Conservation (phyloP, 1,140 invertebrate genomes). For the Galleria mellonella region DNA sequence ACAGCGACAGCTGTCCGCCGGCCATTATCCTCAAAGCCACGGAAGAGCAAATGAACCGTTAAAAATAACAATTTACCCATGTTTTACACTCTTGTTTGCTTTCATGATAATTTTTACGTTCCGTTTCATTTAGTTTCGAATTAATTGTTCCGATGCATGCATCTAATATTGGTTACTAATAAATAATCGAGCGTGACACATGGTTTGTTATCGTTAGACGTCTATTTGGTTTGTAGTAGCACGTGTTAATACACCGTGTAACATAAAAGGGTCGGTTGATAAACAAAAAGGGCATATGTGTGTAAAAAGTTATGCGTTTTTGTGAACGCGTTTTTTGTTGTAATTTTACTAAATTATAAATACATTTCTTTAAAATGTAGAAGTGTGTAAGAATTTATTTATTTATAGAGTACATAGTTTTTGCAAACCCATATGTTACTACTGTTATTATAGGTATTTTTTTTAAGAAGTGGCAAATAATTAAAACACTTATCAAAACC, state of each 20-base stretch:
- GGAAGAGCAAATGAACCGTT: slow-evolving; percentile 60
- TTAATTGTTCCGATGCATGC: slow-evolving; percentile 25
- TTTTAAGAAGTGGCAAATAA: too few relatives aligned
- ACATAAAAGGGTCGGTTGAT: too few relatives aligned
- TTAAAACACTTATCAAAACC: too few relatives aligned
- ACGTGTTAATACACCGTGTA: slow-evolving; percentile 25
- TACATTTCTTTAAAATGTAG: too few relatives aligned
- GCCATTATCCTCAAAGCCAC: slow-evolving; percentile 41
- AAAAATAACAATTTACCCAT: slow-evolving; percentile 59
- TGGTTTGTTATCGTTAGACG: slow-evolving; percentile 13
- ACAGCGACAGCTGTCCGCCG: slow-evolving; percentile 58
- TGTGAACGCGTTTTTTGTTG: background rate
- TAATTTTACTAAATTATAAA: too few relatives aligned
- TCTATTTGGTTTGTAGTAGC: slow-evolving; percentile 31
- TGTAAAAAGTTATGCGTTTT: too few relatives aligned
- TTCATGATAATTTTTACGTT: slow-evolving; percentile 20
- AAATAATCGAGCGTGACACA: slow-evolving; percentile 29
- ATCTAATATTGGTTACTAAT: slow-evolving; percentile 15
- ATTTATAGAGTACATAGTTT: too few relatives aligned
- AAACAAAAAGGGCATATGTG: too few relatives aligned
- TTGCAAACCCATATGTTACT: too few relatives aligned
- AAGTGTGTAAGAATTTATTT: too few relatives aligned
- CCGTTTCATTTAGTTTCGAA: slow-evolving; percentile 28
- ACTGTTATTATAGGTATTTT: too few relatives aligned
- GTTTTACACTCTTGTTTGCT: slow-evolving; percentile 30